Evolutionary conservation across 2,888 invertebrate species (phyloP).

Genomic region (Meganola albula): DNA sequence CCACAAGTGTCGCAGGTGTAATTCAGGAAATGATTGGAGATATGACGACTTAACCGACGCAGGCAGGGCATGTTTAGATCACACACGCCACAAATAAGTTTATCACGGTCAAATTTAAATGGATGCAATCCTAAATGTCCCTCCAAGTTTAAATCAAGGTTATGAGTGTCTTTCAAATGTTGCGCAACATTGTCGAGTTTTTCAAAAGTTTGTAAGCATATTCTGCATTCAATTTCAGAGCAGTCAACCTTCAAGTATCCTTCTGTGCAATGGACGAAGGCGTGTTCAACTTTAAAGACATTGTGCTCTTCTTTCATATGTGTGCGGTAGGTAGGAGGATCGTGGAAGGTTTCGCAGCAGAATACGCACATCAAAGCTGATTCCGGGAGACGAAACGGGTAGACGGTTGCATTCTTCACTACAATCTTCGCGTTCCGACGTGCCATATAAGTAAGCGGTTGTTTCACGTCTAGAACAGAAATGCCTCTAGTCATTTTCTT

Average conservation of each 20-base stretch:
- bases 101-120: constrained; percentile 49
- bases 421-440: constrained; percentile 54
- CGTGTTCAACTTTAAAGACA: constrained; percentile 40
- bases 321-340: constrained; percentile 39
- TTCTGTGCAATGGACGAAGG: constrained; percentile 53
- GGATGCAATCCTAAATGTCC: constrained; percentile 55
- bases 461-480: constrained; percentile 56
- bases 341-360: constrained; percentile 40
- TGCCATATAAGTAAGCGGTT: constrained; percentile 42
- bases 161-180: constrained; percentile 46
- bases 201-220: constrained; percentile 39
- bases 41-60: constrained; percentile 55
- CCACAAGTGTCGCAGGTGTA: constrained; percentile 63
- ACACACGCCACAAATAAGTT: constrained; percentile 50
- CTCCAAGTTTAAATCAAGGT: constrained; percentile 34
- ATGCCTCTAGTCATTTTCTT: constrained; percentile 37
- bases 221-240: constrained; percentile 50
- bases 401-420: constrained; percentile 51
- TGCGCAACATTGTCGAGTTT: constrained; percentile 42
- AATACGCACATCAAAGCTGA: constrained; percentile 53
- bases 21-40: constrained; percentile 52
- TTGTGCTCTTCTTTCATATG: constrained; percentile 49
- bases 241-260: constrained; percentile 58
- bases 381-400: constrained; percentile 56
- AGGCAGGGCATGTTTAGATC: constrained; percentile 43